These are phyloP conservation scores for Sciaenops ocellatus DNA, from an alignment of 2,797 vertebrate species.

Conservation along the genomic window DNA sequence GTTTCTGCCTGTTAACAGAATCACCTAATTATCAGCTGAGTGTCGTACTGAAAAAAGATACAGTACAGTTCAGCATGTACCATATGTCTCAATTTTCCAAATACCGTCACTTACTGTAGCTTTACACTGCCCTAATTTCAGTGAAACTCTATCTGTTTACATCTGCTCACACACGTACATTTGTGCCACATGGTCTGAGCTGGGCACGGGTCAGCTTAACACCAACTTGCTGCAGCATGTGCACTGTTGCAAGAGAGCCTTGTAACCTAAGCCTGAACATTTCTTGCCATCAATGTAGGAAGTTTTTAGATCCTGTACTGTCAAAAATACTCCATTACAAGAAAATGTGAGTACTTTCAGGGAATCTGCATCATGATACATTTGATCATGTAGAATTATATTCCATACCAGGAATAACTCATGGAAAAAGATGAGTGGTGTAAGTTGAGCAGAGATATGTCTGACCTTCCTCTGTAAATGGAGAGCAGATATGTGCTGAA, in stretches of 20 bases:
- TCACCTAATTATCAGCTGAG: background rate
- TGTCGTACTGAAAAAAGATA: background rate
- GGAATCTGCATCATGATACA: background rate
- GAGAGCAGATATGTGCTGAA: conserved; percentile 35
- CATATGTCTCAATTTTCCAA: background rate
- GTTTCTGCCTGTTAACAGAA: background rate
- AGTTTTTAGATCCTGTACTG: background rate
- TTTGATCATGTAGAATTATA: conserved; percentile 23
- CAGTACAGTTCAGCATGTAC: conserved; percentile 3
- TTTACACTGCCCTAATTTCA: background rate
- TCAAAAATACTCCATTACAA: background rate
- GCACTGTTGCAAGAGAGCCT: conserved; percentile 21
- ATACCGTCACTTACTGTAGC: conserved; percentile 1
- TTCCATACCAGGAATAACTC: conserved; percentile 45
- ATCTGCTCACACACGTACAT: background rate
- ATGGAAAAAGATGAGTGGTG: conserved; percentile 33
- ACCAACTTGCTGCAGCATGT: background rate
- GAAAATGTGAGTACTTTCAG: background rate
- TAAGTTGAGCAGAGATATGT: conserved; percentile 41
- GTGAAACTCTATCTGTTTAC: conserved; percentile 15
- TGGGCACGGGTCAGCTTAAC: background rate
- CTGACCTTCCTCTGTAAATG: conserved; percentile 34
- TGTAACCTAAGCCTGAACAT: conserved; percentile 3
- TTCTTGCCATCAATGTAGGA: background rate
- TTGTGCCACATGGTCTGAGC: background rate